phyloP scores from a whole-genome alignment of 2,113 vertebrate species.

The Tursiops truncatus region DNA sequence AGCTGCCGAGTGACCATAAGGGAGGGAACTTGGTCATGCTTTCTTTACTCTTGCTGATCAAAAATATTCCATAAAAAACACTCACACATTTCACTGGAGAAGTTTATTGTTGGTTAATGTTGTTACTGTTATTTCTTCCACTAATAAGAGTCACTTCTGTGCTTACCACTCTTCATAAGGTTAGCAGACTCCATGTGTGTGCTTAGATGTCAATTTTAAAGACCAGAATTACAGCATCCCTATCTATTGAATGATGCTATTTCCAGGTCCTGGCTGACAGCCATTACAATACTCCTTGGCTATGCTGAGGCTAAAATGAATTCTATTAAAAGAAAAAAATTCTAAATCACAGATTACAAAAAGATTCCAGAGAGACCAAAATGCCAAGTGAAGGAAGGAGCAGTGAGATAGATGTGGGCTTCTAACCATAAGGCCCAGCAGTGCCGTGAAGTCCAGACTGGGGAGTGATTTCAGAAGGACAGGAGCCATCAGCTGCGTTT shows the following conservation, averaged over 20 bases:
- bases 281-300: conserved; percentile 67
- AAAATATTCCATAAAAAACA: not conserved
- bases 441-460: not conserved
- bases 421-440: not conserved
- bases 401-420: not conserved
- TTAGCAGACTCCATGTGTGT: not conserved
- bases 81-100: not conserved
- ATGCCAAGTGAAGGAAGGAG: not conserved
- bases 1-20: not conserved
- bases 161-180: not conserved
- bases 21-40: not conserved
- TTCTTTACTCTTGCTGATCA: not conserved
- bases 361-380: not conserved
- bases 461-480: not conserved
- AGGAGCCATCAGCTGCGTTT: not conserved
- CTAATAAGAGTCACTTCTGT: not conserved
- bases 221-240: not conserved
- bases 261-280: conserved; percentile 46
- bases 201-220: conserved; percentile 43
- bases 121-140: not conserved
- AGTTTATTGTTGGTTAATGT: not conserved
- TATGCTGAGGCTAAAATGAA: conserved; percentile 50
- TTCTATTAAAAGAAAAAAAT: conserved; percentile 67
- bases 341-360: conserved; percentile 47
- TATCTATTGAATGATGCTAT: conserved; percentile 45